Percentiles rank a stretch among this genome's conserved stretches.
Conservation (phyloP, 2,113 vertebrate species). For the Centropus bengalensis region DNA sequence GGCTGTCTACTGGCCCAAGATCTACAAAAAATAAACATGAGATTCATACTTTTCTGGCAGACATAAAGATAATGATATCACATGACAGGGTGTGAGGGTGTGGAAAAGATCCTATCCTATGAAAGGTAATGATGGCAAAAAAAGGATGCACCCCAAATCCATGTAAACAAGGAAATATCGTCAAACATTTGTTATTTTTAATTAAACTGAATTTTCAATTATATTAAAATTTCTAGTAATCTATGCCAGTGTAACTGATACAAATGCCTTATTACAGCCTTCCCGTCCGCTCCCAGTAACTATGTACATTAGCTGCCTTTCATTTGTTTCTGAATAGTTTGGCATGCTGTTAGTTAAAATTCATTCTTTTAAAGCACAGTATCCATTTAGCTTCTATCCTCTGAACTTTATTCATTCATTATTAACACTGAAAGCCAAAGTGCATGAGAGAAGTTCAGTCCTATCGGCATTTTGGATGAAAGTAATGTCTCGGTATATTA, state of each 20-base stretch:
- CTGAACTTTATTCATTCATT: conserved; percentile 79
- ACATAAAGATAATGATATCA: background rate
- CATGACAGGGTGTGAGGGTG: background rate
- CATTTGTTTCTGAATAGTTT: background rate
- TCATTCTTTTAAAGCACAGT: conserved; percentile 63
- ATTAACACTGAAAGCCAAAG: conserved; percentile 78
- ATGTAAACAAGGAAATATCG: background rate
- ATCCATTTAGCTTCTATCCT: conserved; percentile 74
- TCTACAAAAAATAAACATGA: background rate
- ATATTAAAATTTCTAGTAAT: background rate
- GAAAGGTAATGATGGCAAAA: background rate
- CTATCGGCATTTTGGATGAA: conserved; percentile 73
- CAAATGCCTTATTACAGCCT: background rate
- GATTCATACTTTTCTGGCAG: background rate
- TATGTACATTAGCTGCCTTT: background rate
- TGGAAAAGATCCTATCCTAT: background rate
- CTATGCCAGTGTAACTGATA: background rate
- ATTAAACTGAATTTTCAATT: background rate
- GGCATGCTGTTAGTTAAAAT: conserved; percentile 69
- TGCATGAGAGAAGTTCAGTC: conserved; percentile 73
- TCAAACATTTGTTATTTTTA: background rate
- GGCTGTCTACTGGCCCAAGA: background rate
- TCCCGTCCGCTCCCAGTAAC: background rate
- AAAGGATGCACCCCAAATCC: background rate
- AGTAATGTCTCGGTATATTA: conserved; percentile 77